A percentile compares a stretch with the other conserved stretches of the same genome.
Conservation (phyloP, 2,888 invertebrate species). For the Dryococelus australis region DNA sequence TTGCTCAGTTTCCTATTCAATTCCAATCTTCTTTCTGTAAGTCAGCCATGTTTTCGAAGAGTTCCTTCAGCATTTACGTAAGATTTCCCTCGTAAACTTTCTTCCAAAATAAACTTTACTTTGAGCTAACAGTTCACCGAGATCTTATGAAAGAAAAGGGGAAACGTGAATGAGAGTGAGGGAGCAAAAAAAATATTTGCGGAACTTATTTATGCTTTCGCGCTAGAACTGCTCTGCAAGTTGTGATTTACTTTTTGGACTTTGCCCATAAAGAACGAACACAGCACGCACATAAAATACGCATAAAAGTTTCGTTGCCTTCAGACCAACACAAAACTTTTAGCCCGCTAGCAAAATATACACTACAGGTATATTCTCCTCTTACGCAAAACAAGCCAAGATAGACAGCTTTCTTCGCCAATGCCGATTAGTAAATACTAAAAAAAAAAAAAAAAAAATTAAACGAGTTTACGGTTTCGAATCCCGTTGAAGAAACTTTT, state of each 20-base stretch:
- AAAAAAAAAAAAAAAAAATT: too few species aligned
- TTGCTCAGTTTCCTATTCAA: background rate
- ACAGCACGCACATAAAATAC: background rate
- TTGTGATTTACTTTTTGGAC: background rate
- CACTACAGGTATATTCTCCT: too few species aligned
- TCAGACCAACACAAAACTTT: too few species aligned
- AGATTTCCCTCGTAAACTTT: background rate
- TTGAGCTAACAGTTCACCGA: background rate
- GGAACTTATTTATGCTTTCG: constrained; percentile 6
- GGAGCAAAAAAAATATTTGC: background rate
- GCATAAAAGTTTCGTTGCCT: background rate
- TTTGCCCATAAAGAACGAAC: background rate
- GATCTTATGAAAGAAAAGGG: background rate
- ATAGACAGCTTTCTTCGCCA: too few species aligned
- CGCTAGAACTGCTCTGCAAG: background rate
- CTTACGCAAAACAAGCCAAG: too few species aligned
- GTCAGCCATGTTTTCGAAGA: background rate
- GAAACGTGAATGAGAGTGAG: background rate
- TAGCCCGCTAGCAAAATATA: too few species aligned
- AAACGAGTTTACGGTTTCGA: too few species aligned
- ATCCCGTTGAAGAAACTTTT: too few species aligned
- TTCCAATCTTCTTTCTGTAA: background rate
- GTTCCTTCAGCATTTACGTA: background rate
- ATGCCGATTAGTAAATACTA: too few species aligned
- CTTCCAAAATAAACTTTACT: background rate